Evolutionary conservation across 2,888 invertebrate genomes (phyloP), one percentile per base, ranked within the genome.

Genomic region (Coleophora deauratella): DNA sequence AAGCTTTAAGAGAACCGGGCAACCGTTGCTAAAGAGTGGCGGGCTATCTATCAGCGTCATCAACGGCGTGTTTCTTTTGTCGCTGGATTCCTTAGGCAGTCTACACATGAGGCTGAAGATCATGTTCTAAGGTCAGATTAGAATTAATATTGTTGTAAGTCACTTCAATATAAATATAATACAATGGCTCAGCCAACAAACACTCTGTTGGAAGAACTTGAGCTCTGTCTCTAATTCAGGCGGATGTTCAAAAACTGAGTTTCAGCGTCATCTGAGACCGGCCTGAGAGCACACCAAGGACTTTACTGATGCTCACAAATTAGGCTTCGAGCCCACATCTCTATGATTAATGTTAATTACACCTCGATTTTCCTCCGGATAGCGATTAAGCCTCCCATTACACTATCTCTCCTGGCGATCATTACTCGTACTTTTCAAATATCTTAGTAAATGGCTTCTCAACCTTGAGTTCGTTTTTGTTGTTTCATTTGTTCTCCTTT

Each of bases 301-400:
- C n/a, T n/a, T n/a, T n/a, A n/a, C 58, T 69, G 66, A 77, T 73
- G 71, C 56, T 61, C 61, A 64, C 70, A 71, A 21, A 80, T 77
- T 75, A 78, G 61, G 73, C 63, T 67, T 62, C 60, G 44, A 63
- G 62, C 63, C 63, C 70, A 65, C 71, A 67, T 73, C 65, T 62
- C 65, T 72, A 72, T 78, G 81, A 84, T 78, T 72, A 74, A 84
- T 78, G 75, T 69, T 81, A 79, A 81, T 81, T 78, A 74, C 72
- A 65, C 67, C 73, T 70, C 71, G 66, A 71, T 74, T 71, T 71
- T 66, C 66, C 55, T 61, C 59, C 63, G 60, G 66, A 68, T 70
- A 66, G 65, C 70, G 66, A 78, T 76, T 77, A 74, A 73, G 69
- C 61, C 59, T 43, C 57, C 69, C 69, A 72, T 76, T 74, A 76